phyloP scores from a whole-genome alignment of 53 echinoderm and acorn worm genomes.

The Crossaster papposus region DNA sequence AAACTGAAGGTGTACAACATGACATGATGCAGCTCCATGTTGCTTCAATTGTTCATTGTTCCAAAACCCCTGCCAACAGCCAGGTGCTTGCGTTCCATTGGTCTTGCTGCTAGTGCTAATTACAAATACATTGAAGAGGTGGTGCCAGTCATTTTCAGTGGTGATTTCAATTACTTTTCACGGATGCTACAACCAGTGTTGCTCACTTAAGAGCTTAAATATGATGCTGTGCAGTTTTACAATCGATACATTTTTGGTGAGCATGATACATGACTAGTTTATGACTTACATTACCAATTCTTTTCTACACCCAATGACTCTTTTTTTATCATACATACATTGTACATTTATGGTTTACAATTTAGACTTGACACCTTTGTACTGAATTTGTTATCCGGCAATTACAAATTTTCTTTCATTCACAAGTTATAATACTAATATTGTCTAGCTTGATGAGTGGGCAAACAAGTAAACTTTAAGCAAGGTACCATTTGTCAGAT shows the following conservation, averaged over 20 bases:
- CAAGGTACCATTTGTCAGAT: slow-evolving; percentile 16
- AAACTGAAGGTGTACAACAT: not conserved
- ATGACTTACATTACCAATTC: not conserved
- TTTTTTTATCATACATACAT: not conserved
- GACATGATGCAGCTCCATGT: not conserved
- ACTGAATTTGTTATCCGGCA: not conserved
- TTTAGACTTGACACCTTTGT: too few relatives aligned
- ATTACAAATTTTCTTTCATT: not conserved
- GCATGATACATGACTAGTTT: slow-evolving; percentile 7
- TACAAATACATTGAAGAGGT: not conserved
- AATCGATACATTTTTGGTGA: not conserved
- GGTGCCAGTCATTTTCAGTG: slow-evolving; percentile 17
- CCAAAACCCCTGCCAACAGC: too few relatives aligned
- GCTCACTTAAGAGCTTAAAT: not conserved
- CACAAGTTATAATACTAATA: too few relatives aligned
- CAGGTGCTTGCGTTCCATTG: not conserved
- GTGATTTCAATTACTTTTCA: not conserved
- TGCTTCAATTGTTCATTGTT: too few relatives aligned
- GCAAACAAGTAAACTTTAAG: not conserved
- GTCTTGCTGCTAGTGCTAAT: not conserved
- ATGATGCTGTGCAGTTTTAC: not conserved
- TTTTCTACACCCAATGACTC: not conserved
- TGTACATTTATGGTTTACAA: too few relatives aligned
- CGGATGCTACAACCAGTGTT: not conserved
- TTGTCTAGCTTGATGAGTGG: not conserved